These are phyloP conservation scores for Enteromius viviparus DNA, from an alignment of 2,797 vertebrate genomes.

Conservation along the genomic window DNA sequence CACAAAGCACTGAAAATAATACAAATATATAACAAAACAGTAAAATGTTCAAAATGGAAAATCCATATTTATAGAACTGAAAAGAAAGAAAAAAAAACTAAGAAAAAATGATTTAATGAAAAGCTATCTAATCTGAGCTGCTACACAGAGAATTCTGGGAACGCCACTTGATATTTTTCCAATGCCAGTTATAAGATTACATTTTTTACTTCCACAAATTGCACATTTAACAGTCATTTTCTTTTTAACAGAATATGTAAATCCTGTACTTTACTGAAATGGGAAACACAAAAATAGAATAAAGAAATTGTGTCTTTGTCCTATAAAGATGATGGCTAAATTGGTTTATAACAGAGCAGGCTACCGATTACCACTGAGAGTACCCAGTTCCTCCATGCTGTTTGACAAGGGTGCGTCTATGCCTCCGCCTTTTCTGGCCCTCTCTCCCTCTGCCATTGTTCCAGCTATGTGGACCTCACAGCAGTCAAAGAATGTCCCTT, in stretches of 20 bases:
- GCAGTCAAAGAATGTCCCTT: slow-evolving; percentile 58
- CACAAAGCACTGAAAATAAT: not conserved
- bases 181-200: not conserved
- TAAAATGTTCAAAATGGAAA: not conserved
- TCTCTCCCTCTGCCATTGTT: slow-evolving; percentile 49
- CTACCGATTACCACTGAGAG: slow-evolving; percentile 23
- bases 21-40: not conserved
- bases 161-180: not conserved
- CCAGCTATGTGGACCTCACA: slow-evolving; percentile 41
- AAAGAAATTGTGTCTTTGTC: not conserved
- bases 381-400: slow-evolving; percentile 43
- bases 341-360: not conserved
- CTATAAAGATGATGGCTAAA: not conserved
- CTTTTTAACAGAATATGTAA: not conserved
- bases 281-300: not conserved
- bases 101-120: not conserved
- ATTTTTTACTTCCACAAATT: not conserved
- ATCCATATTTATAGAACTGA: not conserved
- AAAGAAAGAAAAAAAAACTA: not conserved
- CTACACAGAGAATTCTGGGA: not conserved
- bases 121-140: not conserved
- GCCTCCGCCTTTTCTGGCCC: slow-evolving; percentile 2
- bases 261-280: not conserved
- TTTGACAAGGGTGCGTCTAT: slow-evolving; percentile 48
- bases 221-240: not conserved